Conservation (phyloP, 2,113 vertebrate species). For the Onychorhynchus coronatus region DNA sequence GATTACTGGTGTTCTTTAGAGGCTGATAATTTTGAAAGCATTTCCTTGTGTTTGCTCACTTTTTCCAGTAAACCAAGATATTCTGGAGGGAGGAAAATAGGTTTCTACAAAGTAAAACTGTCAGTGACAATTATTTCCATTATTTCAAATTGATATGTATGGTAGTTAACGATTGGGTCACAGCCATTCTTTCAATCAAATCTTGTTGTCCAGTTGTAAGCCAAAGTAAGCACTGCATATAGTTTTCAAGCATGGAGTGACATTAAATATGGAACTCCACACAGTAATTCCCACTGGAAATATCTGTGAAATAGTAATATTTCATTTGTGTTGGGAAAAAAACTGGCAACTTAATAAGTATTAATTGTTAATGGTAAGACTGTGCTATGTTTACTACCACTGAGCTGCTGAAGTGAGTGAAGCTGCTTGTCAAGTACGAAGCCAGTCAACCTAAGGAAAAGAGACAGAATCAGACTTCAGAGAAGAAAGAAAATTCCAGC, state of each 20-base stretch:
- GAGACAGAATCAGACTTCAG: not conserved
- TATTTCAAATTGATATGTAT: constrained; percentile 12
- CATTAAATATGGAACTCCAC: not conserved
- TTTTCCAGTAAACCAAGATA: constrained; percentile 43
- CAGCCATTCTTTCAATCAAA: constrained; percentile 37
- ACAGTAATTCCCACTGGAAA: not conserved
- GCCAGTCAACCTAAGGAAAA: not conserved
- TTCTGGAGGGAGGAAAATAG: not conserved
- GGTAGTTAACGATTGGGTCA: not conserved
- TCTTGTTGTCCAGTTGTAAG: not conserved
- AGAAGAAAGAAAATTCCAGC: not conserved
- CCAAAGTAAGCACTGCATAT: not conserved
- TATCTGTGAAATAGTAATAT: not conserved
- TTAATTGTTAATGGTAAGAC: not conserved
- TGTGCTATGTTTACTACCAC: not conserved
- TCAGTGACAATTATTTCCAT: constrained; percentile 25
- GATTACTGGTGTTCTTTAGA: constrained; percentile 55
- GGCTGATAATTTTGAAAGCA: constrained; percentile 59
- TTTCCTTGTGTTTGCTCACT: constrained; percentile 55
- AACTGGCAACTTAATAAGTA: not conserved
- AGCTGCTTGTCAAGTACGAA: not conserved
- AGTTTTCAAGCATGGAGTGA: not conserved
- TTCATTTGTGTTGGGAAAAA: not conserved
- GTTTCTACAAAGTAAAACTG: constrained; percentile 21
- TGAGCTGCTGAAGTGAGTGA: not conserved